These are phyloP conservation scores for Teinopalpus imperialis DNA, from an alignment of 2,888 invertebrate species.

Conservation along the genomic window DNA sequence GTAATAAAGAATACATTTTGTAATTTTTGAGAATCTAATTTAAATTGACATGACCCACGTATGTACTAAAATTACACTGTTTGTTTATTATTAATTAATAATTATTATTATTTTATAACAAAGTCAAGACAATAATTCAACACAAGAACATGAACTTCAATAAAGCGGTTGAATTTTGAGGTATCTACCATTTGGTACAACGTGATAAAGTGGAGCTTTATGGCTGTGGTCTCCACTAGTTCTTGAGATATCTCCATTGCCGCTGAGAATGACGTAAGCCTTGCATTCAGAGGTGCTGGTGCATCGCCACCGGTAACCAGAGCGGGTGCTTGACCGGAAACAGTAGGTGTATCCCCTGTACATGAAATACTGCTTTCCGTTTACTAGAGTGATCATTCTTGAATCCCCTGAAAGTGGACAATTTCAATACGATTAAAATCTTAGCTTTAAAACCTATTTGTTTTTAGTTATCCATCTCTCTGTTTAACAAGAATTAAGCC, in stretches of 20 bases:
- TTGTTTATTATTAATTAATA: no score
- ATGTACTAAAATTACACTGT: no score
- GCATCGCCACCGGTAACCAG: constrained; percentile 36
- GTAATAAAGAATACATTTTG: no score
- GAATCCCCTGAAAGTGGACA: constrained; percentile 23
- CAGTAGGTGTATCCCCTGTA: constrained; percentile 38
- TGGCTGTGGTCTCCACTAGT: constrained; percentile 29
- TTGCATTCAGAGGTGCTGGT: constrained; percentile 42
- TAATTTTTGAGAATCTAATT: no score
- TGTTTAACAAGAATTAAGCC: no score
- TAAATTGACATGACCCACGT: no score
- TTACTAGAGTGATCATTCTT: constrained; percentile 34
- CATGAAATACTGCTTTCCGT: constrained; percentile 35
- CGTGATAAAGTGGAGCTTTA: constrained; percentile 32
- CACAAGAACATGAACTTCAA: no score
- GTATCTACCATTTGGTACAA: constrained; percentile 28
- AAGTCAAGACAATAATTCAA: no score
- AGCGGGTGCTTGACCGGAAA: constrained; percentile 27
- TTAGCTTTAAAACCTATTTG: no score
- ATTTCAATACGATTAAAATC: no score
- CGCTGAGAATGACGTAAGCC: constrained; percentile 30
- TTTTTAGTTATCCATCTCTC: no score
- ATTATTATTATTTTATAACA: no score
- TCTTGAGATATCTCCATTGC: neutral
- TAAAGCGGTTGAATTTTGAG: constrained; percentile 16